Conservation (phyloP, 1,140 invertebrate species). For the Drosophila tropicalis region DNA sequence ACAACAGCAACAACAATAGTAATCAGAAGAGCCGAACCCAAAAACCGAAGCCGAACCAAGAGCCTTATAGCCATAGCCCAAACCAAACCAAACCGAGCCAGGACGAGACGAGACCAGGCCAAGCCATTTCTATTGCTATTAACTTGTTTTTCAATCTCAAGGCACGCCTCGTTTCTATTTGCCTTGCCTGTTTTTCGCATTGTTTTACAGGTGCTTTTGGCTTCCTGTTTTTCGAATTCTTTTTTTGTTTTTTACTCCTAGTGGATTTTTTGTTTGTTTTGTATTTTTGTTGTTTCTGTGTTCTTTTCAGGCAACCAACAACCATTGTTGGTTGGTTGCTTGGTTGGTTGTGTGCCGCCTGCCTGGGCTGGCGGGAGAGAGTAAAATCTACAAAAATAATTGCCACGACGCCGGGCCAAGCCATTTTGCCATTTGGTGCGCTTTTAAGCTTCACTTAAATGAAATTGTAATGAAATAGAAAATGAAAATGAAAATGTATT, state of each 20-base stretch:
- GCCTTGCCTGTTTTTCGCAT: constrained; percentile 43
- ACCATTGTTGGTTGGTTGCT: constrained; percentile 34
- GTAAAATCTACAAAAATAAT: constrained; percentile 79
- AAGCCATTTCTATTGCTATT: constrained; percentile 65
- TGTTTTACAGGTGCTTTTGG: constrained; percentile 68
- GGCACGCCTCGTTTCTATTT: constrained; percentile 64
- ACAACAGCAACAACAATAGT: no score
- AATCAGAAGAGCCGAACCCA: constrained; percentile 5
- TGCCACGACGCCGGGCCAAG: constrained; percentile 66
- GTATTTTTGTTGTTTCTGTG: constrained; percentile 49
- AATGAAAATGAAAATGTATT: constrained; percentile 80
- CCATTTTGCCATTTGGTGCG: constrained; percentile 72
- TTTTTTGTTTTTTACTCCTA: constrained; percentile 11
- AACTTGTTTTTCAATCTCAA: constrained; percentile 77
- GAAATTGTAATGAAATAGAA: constrained; percentile 80
- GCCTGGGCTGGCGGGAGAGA: constrained; percentile 18
- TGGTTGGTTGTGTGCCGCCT: background rate
- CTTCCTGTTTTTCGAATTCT: constrained; percentile 33
- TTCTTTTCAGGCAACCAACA: constrained; percentile 20
- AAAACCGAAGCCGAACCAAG: constrained; percentile 14
- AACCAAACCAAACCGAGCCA: background rate
- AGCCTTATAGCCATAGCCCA: background rate
- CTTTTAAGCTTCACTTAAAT: constrained; percentile 80
- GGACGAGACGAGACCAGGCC: background rate
- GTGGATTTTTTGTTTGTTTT: constrained; percentile 35